Conservation (phyloP, 2,113 vertebrate species). For the Stegastes partitus region DNA sequence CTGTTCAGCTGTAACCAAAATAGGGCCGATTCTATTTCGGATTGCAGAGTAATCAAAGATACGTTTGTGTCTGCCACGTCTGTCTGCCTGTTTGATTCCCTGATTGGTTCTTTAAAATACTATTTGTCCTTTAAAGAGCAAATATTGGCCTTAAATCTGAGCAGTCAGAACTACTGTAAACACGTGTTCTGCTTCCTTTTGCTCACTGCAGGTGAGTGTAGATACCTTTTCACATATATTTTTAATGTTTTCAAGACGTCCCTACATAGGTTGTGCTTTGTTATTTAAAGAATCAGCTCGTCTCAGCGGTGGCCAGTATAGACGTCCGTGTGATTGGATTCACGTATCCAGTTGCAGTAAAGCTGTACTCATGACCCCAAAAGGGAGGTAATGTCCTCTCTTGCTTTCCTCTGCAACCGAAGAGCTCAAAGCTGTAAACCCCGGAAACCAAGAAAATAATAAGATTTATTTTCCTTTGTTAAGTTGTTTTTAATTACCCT, state of each 20-base stretch:
- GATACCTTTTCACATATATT: too few relatives aligned
- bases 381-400: neutral
- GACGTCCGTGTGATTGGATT: neutral
- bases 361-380: neutral
- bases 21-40: constrained; percentile 31
- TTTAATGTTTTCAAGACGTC: too few relatives aligned
- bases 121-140: constrained; percentile 9
- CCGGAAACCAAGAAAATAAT: neutral
- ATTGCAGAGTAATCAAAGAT: constrained; percentile 26
- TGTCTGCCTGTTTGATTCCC: neutral
- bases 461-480: neutral
- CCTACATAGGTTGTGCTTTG: too few relatives aligned
- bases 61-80: constrained; percentile 12
- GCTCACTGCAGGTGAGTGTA: too few relatives aligned
- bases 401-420: too few relatives aligned
- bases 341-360: neutral
- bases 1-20: constrained; percentile 13
- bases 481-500: neutral
- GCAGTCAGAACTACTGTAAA: too few relatives aligned
- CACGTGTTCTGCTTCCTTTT: too few relatives aligned
- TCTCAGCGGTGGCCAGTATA: neutral
- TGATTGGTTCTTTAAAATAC: constrained; percentile 7
- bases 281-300: too few relatives aligned
- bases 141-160: neutral
- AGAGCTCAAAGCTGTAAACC: neutral